phyloP scores from a whole-genome alignment of 2,113 vertebrate species.

The Oplegnathus fasciatus region DNA sequence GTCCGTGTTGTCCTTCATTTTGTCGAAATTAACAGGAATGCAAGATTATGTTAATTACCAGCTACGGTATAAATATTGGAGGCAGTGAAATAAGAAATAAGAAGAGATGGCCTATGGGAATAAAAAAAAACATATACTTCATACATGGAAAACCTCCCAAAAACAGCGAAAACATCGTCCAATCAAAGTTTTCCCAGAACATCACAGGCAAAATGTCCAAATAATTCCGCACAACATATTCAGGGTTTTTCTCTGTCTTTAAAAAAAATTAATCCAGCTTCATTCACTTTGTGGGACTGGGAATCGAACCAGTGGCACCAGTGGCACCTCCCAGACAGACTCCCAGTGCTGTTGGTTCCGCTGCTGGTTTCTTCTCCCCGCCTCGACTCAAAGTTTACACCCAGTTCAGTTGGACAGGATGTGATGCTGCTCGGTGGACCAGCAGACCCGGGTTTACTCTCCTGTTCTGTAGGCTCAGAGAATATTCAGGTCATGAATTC shows the following conservation, averaged over 20 bases:
- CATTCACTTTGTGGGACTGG: constrained; percentile 31
- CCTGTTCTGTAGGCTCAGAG: background rate
- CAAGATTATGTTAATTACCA: constrained; percentile 75
- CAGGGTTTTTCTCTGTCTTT: constrained; percentile 1
- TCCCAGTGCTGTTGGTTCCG: constrained; percentile 16
- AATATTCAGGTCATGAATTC: background rate
- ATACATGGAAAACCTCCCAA: constrained; percentile 50
- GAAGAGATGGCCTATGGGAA: constrained; percentile 40
- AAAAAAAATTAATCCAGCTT: constrained; percentile 45
- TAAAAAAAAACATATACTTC: constrained; percentile 51
- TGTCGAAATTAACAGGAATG: constrained; percentile 72
- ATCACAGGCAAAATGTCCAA: constrained; percentile 61
- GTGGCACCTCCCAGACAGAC: constrained; percentile 36
- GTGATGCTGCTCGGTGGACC: constrained; percentile 65
- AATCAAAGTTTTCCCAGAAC: constrained; percentile 82
- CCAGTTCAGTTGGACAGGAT: constrained; percentile 66
- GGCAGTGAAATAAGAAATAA: constrained; percentile 41
- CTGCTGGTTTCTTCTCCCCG: constrained; percentile 33
- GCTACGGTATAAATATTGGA: constrained; percentile 77
- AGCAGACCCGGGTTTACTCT: constrained; percentile 14
- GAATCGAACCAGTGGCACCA: constrained; percentile 13
- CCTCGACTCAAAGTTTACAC: constrained; percentile 68
- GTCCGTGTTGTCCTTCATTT: constrained; percentile 78
- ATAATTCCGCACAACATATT: constrained; percentile 33
- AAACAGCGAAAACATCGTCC: constrained; percentile 79